Base-by-base conservation (phyloP, 2,797 vertebrate genomes). In the Gadopsis bispinosus region DNA sequence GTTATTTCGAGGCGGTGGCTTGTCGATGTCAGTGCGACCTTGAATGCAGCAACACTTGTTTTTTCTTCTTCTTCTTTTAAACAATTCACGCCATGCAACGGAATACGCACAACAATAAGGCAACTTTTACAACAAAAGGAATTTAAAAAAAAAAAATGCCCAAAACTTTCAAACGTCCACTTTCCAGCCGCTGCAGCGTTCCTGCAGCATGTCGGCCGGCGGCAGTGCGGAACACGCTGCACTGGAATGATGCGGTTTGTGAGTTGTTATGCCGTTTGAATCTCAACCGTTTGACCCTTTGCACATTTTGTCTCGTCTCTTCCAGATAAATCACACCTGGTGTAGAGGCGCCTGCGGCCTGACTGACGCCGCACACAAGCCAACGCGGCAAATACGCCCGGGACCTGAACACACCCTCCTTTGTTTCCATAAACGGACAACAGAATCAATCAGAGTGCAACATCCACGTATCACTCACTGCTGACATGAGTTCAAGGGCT, bases 261-360 rank as follows among this genome's bases (percentile, higher is more conserved):
- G 26, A 26, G 13, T 54, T 26, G 14, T 29, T 6, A 29, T 14
- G 13, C 51, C 14, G 13, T 2, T 13, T 50, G 48, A 50, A 8
- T n/a, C 20, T 10, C 55, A 45, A 17, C 45, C 19, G 19, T 43
- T 6, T 43, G 41, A 43, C 4, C 14, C 4, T 2, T 3, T 43
- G 14, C 41, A 43, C 17, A 13, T 63, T 31, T 31, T 20, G 9
- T 43, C 59, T 47, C 50, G 51, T 83, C 69, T 73, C 56, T 83
- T 90, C 8, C 90, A 95, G 94, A 92, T 84, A 72, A 80, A 63
- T 73, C 80, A 0, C 91, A 95, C 67, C 90, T 94, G 86, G 75
- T 83, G 45, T 93, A 41, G 39, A 76, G 77, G 67, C 29, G 13
- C 1, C 59, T n/a, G n/a, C 45, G 35, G 13, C 68, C 83, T 12